Percentiles rank a stretch among this genome's conserved stretches.
Evolutionary conservation across 2,797 vertebrate species (phyloP).

Genomic region (Nannoperca obscura): DNA sequence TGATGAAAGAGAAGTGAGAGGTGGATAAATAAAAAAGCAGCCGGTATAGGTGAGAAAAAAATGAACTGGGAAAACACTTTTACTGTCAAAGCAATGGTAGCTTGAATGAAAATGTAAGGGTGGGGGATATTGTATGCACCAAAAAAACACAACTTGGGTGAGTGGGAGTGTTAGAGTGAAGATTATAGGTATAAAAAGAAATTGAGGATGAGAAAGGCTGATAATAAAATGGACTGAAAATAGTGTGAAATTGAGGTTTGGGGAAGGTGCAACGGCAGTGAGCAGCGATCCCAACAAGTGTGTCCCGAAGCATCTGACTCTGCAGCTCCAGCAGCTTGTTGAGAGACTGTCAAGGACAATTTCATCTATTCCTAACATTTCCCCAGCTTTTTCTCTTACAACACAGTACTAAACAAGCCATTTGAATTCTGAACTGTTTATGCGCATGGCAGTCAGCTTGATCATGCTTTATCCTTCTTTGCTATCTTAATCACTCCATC

Average conservation of each 20-base stretch:
- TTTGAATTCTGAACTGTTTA: constrained; percentile 54
- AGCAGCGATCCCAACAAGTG: not conserved
- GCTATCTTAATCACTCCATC: constrained; percentile 54
- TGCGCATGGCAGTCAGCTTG: constrained; percentile 22
- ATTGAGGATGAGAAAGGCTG: constrained; percentile 33
- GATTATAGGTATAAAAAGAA: constrained; percentile 54
- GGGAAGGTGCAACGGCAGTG: not conserved
- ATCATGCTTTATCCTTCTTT: constrained; percentile 32
- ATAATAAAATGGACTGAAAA: constrained; percentile 29
- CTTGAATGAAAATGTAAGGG: not conserved
- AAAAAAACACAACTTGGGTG: constrained; percentile 41
- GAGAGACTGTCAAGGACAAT: constrained; percentile 69
- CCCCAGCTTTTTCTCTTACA: not conserved
- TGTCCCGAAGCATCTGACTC: constrained; percentile 15
- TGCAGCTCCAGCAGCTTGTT: constrained; percentile 33
- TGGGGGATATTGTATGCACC: not conserved
- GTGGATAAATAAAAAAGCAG: constrained; percentile 41
- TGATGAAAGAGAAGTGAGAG: constrained; percentile 38
- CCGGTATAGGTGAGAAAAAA: constrained; percentile 47
- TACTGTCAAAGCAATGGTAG: constrained; percentile 28
- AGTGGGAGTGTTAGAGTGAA: constrained; percentile 51
- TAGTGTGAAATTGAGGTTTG: constrained; percentile 17
- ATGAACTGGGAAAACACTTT: constrained; percentile 52
- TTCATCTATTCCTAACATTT: constrained; percentile 51
- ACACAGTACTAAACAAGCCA: constrained; percentile 40